A percentile compares a stretch with the other conserved stretches of the same genome.
Evolutionary conservation across 2,797 vertebrate genomes (phyloP).

Genomic region (Cetoscarus ocellatus): DNA sequence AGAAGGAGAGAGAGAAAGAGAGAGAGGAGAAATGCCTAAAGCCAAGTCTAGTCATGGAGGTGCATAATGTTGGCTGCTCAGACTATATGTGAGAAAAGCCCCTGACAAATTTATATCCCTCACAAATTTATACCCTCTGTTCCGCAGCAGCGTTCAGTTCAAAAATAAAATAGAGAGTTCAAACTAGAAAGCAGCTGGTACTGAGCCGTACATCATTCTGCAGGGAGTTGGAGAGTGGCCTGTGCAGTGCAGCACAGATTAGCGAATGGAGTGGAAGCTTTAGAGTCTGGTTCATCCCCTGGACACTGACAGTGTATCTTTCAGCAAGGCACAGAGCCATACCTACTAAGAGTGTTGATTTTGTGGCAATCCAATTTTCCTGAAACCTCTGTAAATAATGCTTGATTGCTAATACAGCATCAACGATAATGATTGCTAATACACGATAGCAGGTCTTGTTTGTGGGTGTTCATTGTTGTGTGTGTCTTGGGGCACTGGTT

Average conservation of each 20-base stretch:
- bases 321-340: neutral
- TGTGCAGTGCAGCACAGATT: neutral
- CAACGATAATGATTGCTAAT: too few species aligned
- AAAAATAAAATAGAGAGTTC: conserved; percentile 17
- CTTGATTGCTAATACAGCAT: too few species aligned
- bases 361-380: neutral
- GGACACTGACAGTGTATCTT: neutral
- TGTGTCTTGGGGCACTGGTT: neutral
- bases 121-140: conserved; percentile 20
- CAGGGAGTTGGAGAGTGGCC: neutral
- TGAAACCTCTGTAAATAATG: neutral
- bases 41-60: conserved; percentile 22
- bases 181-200: conserved; percentile 20
- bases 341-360: neutral
- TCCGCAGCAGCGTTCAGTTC: conserved; percentile 3
- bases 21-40: conserved; percentile 20
- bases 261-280: neutral
- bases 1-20: neutral
- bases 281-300: neutral
- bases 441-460: neutral
- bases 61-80: conserved; percentile 32
- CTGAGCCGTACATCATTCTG: neutral
- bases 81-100: conserved; percentile 23
- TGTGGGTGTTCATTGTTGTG: neutral
- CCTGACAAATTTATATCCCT: conserved; percentile 23